phyloP scores from a whole-genome alignment of 1,140 invertebrate species.

The Bombus polaris region DNA sequence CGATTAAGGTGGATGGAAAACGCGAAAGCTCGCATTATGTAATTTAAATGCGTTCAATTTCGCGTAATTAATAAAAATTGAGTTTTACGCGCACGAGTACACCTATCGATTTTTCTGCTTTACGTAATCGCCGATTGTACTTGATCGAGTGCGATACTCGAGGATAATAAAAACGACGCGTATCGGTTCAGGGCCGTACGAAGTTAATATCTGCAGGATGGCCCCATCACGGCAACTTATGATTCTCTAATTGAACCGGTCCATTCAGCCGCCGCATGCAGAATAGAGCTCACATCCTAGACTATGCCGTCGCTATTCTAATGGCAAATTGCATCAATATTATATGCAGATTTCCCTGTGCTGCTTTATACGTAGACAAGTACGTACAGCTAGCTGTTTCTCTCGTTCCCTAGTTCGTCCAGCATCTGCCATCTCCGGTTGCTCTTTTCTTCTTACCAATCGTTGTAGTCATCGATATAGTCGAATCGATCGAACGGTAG shows the following conservation, averaged over 20 bases:
- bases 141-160: conserved; percentile 28
- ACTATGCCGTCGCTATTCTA: conserved; percentile 76
- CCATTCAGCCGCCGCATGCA: conserved; percentile 78
- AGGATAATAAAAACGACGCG: conserved; percentile 61
- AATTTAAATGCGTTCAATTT: conserved; percentile 58
- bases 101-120: conserved; percentile 56
- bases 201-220: conserved; percentile 73
- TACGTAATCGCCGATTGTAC: conserved; percentile 51
- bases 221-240: conserved; percentile 79
- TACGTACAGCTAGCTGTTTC: conserved; percentile 45
- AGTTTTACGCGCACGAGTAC: conserved; percentile 43
- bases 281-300: conserved; percentile 79
- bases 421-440: not conserved
- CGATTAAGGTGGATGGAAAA: conserved; percentile 43
- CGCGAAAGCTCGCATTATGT: conserved; percentile 52
- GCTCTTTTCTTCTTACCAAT: not conserved
- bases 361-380: conserved; percentile 65
- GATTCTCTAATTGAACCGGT: conserved; percentile 81
- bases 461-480: too few relatives aligned
- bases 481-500: too few relatives aligned
- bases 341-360: conserved; percentile 78
- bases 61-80: conserved; percentile 67
- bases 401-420: not conserved
- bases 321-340: conserved; percentile 81
- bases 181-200: conserved; percentile 60